Conservation (phyloP, 2,888 invertebrate genomes). For the Willowsia nigromaculata region DNA sequence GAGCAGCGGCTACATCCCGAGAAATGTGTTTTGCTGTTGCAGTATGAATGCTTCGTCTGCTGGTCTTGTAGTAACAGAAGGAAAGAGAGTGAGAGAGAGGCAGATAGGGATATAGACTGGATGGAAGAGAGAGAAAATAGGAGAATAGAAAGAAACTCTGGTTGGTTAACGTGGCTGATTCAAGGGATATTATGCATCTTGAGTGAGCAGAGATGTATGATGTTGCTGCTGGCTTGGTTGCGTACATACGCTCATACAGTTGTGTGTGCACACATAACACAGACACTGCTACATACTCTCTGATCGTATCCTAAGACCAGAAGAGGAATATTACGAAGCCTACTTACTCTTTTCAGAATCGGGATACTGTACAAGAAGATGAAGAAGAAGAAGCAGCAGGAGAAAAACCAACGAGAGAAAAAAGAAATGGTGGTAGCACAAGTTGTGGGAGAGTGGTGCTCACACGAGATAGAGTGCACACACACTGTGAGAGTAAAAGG, state of each 20-base stretch:
- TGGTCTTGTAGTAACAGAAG: background rate
- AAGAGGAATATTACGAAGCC: background rate
- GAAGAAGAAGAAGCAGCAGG: background rate
- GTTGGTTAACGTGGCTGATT: conserved; percentile 7
- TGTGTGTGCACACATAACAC: background rate
- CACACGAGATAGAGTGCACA: background rate
- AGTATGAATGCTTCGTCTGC: conserved; percentile 15
- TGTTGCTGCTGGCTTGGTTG: background rate
- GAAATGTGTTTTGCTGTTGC: conserved; percentile 2
- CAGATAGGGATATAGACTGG: background rate
- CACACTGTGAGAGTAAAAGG: background rate
- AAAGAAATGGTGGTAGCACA: background rate
- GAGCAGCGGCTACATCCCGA: conserved; percentile 23
- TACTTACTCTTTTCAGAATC: background rate
- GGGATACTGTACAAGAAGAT: background rate
- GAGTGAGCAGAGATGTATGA: background rate
- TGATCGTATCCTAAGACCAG: background rate
- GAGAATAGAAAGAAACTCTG: conserved; percentile 17
- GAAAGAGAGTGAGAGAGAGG: background rate
- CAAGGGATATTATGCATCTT: conserved; percentile 32
- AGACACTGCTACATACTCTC: background rate
- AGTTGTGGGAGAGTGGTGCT: background rate
- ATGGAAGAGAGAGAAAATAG: background rate
- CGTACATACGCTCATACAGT: background rate
- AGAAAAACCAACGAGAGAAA: conserved; percentile 1